Percentiles rank a stretch among this genome's conserved stretches.
phyloP scores from a whole-genome alignment of 2,113 vertebrate genomes.

The Salvator merianae region DNA sequence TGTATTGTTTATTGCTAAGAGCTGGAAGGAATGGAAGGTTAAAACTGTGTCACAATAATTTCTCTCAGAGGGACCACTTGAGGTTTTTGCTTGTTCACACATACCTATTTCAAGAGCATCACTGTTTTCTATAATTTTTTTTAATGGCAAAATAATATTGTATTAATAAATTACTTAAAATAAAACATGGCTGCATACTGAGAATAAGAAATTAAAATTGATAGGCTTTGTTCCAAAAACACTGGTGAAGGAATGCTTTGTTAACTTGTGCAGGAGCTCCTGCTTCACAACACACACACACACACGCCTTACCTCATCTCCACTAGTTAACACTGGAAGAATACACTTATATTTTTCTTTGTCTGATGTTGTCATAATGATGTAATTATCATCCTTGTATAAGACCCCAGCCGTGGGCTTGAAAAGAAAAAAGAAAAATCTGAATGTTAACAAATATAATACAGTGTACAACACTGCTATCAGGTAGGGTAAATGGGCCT shows the following conservation, averaged over 20 bases:
- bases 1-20: not conserved
- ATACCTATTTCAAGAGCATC: too few species aligned
- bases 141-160: too few species aligned
- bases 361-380: slow-evolving; percentile 95
- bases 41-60: too few species aligned
- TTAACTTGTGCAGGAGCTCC: not conserved
- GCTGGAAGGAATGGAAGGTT: too few species aligned
- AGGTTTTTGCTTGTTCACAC: too few species aligned
- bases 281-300: not conserved
- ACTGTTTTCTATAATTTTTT: too few species aligned
- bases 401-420: slow-evolving; percentile 88
- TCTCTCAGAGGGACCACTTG: too few species aligned
- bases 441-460: not conserved
- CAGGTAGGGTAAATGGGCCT: not conserved
- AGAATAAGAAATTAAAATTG: too few species aligned
- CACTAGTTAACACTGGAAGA: slow-evolving; percentile 84
- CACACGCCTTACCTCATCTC: slow-evolving; percentile 81
- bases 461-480: too few species aligned
- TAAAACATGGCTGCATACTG: too few species aligned
- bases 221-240: not conserved
- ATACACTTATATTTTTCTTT: slow-evolving; percentile 97
- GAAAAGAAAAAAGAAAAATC: not conserved
- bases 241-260: not conserved
- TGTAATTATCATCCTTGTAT: slow-evolving; percentile 94
- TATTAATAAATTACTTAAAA: too few species aligned